These are phyloP conservation scores for Crocallis elinguaria DNA, from an alignment of 2,888 invertebrate species.

Conservation along the genomic window DNA sequence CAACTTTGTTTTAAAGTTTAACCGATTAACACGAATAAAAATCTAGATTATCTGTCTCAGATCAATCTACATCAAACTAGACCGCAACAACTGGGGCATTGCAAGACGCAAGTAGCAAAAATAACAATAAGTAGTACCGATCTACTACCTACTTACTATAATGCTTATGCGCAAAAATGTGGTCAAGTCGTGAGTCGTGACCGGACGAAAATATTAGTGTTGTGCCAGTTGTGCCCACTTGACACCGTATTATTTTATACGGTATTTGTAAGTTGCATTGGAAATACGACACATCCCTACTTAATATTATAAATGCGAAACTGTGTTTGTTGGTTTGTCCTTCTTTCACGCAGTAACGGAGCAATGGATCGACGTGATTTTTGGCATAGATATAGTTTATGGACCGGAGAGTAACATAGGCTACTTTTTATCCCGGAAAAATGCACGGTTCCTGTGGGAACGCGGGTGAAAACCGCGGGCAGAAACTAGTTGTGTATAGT, in stretches of 20 bases:
- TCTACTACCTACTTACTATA: slow-evolving; percentile 47
- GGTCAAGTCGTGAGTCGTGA: slow-evolving; percentile 71
- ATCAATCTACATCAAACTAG: slow-evolving; percentile 14
- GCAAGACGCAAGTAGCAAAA: slow-evolving; percentile 20
- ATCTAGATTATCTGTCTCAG: background rate
- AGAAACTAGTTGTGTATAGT: no score
- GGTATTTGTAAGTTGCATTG: background rate
- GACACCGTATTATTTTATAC: background rate
- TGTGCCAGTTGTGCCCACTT: no score
- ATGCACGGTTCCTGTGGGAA: no score
- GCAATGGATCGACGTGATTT: no score
- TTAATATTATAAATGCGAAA: no score
- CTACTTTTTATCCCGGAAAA: no score
- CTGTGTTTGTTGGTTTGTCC: no score
- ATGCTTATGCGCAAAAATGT: slow-evolving; percentile 60
- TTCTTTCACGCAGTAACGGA: no score
- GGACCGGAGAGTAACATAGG: no score
- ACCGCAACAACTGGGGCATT: slow-evolving; percentile 25
- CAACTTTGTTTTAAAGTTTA: slow-evolving; percentile 2
- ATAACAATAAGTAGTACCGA: slow-evolving; percentile 34
- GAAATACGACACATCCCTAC: background rate
- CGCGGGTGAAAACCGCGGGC: no score
- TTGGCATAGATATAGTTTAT: no score
- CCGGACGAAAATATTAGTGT: slow-evolving; percentile 56
- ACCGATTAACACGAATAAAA: slow-evolving; percentile 10